Evolutionary conservation across 2,888 invertebrate species (phyloP), one percentile per base, ranked within the genome.

Genomic region (Heliconius erato): DNA sequence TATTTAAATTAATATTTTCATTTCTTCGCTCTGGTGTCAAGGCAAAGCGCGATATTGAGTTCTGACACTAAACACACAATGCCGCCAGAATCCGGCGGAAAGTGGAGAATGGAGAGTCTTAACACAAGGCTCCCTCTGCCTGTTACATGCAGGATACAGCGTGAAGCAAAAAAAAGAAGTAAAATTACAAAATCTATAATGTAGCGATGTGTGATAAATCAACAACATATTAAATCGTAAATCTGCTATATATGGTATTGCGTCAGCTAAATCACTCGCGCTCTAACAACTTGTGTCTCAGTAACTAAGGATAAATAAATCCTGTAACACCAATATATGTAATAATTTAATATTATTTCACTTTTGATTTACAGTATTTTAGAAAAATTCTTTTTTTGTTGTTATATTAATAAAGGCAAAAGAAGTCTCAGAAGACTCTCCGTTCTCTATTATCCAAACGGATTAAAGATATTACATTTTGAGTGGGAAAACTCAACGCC

Each of bases 141-240:
- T 49, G 49, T 6, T 6, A 49, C 49, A 19, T 49, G 19, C 49
- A 19, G 23, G 7, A 54, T 54, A 19, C 23, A 54, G 54, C 23
- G 6, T 54, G 19, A 54, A 54, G 19, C 23, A 0, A 54, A 19
- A 54, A 7, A 54, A 54, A 54, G 1, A 7, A 54, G 0, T n/a
- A 63, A 63, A 63, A n/a, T n/a, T 12, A 63, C 12, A 63, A 63
- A 63, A 63, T 6, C 32, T 26, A 26, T 65, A 65, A 12, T 26
- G 65, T 63, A 54, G 65, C 44, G 63, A 80, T 65, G 49, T n/a
- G 28, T 49, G 65, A 74, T 79, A 74, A 69, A 74, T 79, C 63
- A 32, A 69, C 76, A 63, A 83, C 71, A 65, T 74, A 63, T 68
- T 40, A 40, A 80, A 83, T 82, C 78, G 67, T 79, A 82, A 84